Conservation (phyloP, 2,888 invertebrate genomes). For the Pecten maximus region DNA sequence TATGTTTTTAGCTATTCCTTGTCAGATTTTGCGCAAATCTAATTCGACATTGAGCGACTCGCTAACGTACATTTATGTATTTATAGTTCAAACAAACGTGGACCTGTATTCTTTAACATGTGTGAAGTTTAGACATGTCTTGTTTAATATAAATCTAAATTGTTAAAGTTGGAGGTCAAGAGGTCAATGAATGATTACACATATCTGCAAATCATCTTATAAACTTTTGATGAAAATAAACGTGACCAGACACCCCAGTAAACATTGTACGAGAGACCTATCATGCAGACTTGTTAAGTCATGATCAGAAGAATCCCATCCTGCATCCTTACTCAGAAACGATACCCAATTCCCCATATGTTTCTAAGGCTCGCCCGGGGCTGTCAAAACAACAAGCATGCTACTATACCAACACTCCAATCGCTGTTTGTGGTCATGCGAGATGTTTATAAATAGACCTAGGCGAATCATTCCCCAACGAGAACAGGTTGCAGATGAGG, state of each 20-base stretch:
- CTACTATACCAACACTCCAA: neutral
- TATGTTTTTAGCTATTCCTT: too few relatives aligned
- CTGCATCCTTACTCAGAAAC: neutral
- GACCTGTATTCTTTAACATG: too few relatives aligned
- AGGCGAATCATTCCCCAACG: neutral
- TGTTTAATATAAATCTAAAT: too few relatives aligned
- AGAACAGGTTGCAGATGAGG: too few relatives aligned
- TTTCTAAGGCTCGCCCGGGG: neutral
- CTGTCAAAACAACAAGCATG: conserved; percentile 13
- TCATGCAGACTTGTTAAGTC: neutral
- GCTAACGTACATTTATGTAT: too few relatives aligned
- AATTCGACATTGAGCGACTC: too few relatives aligned
- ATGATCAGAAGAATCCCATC: neutral
- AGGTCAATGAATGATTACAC: neutral
- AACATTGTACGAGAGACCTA: neutral
- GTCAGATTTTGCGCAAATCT: too few relatives aligned
- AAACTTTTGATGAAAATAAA: neutral
- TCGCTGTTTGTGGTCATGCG: neutral
- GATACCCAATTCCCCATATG: neutral
- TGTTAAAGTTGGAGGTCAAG: neutral
- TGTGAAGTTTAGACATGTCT: too few relatives aligned
- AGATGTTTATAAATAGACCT: neutral
- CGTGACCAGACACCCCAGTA: neutral
- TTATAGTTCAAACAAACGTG: too few relatives aligned
- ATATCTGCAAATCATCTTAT: neutral